These are phyloP conservation scores for Rhinogobius similis DNA, from an alignment of 2,113 vertebrate species.

Conservation along the genomic window DNA sequence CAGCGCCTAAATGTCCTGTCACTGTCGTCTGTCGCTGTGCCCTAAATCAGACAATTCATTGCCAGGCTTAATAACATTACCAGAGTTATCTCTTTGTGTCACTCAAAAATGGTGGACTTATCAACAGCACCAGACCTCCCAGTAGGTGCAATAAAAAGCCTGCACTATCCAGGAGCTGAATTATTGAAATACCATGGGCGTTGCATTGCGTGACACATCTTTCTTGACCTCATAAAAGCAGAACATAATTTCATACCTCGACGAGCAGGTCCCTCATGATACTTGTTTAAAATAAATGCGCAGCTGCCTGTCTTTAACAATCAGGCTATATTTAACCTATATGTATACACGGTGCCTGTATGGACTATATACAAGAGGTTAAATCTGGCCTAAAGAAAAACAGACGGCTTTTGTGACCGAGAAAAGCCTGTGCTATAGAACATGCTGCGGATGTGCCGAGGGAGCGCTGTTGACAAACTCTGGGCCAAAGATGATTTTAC, in stretches of 20 bases:
- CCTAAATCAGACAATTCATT: not conserved
- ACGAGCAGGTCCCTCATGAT: conserved; percentile 13
- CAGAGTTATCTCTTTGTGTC: not conserved
- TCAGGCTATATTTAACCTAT: conserved; percentile 28
- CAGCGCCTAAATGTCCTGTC: not conserved
- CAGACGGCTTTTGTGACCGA: not conserved
- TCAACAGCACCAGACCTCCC: not conserved
- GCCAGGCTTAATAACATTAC: not conserved
- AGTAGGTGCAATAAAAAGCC: conserved; percentile 1
- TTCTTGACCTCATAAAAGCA: conserved; percentile 31
- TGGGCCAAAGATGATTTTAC: not conserved
- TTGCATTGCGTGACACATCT: conserved; percentile 44
- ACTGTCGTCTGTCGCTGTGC: not conserved
- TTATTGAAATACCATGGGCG: conserved; percentile 21
- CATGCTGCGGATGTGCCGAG: not conserved
- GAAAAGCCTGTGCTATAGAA: not conserved
- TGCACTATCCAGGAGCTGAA: conserved; percentile 17
- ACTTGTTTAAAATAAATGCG: conserved; percentile 17
- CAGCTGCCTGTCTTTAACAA: conserved; percentile 16
- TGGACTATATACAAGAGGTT: not conserved
- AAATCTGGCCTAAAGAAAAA: conserved; percentile 15
- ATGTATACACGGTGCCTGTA: conserved; percentile 5
- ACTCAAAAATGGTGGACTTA: not conserved
- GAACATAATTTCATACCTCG: conserved; percentile 34
- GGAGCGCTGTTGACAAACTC: not conserved